A percentile compares a stretch with the other conserved stretches of the same genome.
These are phyloP conservation scores for Norana najaformis DNA, from an alignment of 2,888 invertebrate species.

Conservation along the genomic window DNA sequence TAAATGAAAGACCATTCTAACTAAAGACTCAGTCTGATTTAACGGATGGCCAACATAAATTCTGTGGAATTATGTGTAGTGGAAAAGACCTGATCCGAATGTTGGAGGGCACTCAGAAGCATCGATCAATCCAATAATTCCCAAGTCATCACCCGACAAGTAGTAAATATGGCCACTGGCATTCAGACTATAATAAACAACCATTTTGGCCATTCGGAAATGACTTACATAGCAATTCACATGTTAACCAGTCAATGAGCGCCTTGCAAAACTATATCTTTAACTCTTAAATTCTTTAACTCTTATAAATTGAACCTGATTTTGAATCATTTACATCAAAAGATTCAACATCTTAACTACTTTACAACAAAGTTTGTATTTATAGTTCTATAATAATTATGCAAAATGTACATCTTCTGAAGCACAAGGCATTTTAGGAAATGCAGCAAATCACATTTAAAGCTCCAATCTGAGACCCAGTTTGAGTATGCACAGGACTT, in stretches of 20 bases:
- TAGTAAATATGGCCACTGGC: constrained; percentile 53
- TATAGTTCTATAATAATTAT: too few relatives aligned
- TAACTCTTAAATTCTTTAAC: too few relatives aligned
- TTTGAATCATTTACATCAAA: too few relatives aligned
- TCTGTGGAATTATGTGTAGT: neutral
- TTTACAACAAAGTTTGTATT: too few relatives aligned
- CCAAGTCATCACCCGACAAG: constrained; percentile 50
- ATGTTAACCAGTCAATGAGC: neutral
- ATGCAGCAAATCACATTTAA: too few relatives aligned
- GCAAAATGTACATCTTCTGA: too few relatives aligned
- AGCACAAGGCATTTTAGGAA: too few relatives aligned
- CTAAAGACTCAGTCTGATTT: neutral
- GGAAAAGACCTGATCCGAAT: constrained; percentile 53
- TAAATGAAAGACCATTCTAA: neutral
- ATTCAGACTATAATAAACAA: constrained; percentile 35
- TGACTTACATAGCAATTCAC: neutral
- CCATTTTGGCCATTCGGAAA: neutral
- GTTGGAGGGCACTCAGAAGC: constrained; percentile 61
- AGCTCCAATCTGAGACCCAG: too few relatives aligned
- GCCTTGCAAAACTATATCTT: neutral
- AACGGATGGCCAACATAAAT: neutral
- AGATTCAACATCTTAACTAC: too few relatives aligned
- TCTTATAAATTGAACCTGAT: too few relatives aligned
- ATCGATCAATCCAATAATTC: constrained; percentile 58
- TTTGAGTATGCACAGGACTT: too few relatives aligned